Evolutionary conservation across 2,888 invertebrate genomes (phyloP).

Genomic region (Campoplex nolae): DNA sequence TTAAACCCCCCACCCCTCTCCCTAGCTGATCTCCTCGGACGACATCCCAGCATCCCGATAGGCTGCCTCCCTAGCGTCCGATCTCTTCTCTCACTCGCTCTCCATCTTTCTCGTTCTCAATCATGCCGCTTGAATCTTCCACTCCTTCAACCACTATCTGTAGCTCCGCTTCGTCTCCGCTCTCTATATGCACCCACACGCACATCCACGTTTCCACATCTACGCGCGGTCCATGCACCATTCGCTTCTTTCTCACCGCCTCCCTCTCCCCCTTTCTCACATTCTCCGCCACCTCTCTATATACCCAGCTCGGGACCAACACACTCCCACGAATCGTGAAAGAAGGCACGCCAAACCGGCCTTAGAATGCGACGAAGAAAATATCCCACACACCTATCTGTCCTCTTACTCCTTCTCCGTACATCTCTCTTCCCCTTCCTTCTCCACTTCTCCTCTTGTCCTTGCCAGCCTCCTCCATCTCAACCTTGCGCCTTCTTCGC

Average conservation of each 20-base stretch:
- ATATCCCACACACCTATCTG: slow-evolving; percentile 50
- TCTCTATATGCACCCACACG: neutral
- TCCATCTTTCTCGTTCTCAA: slow-evolving; percentile 40
- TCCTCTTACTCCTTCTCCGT: slow-evolving; percentile 18
- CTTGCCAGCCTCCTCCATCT: slow-evolving; percentile 71
- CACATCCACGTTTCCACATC: neutral
- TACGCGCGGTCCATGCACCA: neutral
- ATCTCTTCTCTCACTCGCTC: slow-evolving; percentile 55
- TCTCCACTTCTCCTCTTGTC: slow-evolving; percentile 65
- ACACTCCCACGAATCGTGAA: neutral
- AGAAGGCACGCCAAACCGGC: slow-evolving; percentile 21
- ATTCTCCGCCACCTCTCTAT: slow-evolving; percentile 58
- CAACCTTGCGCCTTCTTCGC: slow-evolving; percentile 54
- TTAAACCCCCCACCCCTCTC: slow-evolving; percentile 20
- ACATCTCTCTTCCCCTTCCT: neutral
- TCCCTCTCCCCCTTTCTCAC: slow-evolving; percentile 50
- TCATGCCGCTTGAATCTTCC: slow-evolving; percentile 57
- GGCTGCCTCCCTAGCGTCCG: slow-evolving; percentile 48
- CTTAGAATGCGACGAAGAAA: slow-evolving; percentile 19
- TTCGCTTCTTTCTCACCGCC: slow-evolving; percentile 38
- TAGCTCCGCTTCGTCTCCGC: slow-evolving; percentile 24
- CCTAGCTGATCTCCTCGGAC: slow-evolving; percentile 51
- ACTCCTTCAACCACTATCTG: slow-evolving; percentile 45
- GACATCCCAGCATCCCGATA: slow-evolving; percentile 63
- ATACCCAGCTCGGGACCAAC: neutral